These are phyloP conservation scores for Pelodytes ibericus DNA, from an alignment of 2,797 vertebrate species.

Conservation along the genomic window DNA sequence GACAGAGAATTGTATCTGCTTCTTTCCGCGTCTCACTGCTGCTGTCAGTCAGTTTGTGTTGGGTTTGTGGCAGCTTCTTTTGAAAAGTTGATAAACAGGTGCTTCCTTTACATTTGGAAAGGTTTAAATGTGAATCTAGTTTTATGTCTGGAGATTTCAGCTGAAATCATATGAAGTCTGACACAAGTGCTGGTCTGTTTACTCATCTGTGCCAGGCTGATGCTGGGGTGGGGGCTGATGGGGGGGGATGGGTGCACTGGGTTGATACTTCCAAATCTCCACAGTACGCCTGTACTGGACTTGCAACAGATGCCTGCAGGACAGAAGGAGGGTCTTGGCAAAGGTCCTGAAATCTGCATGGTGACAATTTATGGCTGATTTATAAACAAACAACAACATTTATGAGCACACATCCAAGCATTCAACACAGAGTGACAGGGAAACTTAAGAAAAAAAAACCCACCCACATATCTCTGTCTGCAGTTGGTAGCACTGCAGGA, in stretches of 20 bases:
- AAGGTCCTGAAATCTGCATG: neutral
- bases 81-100: conserved; percentile 69
- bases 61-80: conserved; percentile 61
- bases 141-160: conserved; percentile 60
- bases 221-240: no score
- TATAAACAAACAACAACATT: conserved; percentile 24
- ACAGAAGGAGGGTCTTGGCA: conserved; percentile 61
- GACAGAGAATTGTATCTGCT: neutral
- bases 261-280: conserved; percentile 60
- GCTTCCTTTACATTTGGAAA: conserved; percentile 62
- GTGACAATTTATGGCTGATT: conserved; percentile 69
- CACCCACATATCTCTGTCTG: conserved; percentile 5
- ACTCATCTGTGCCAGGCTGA: conserved; percentile 68
- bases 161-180: conserved; percentile 62
- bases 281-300: conserved; percentile 57
- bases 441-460: no score
- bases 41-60: conserved; percentile 47
- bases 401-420: neutral
- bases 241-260: no score
- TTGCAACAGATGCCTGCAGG: conserved; percentile 71
- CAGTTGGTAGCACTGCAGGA: conserved; percentile 15
- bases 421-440: neutral
- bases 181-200: conserved; percentile 53
- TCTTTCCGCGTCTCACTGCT: conserved; percentile 34
- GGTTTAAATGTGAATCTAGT: conserved; percentile 57